Percentiles rank a stretch among this genome's conserved stretches.
Conservation (phyloP, 2,797 vertebrate genomes). For the Helostoma temminkii region DNA sequence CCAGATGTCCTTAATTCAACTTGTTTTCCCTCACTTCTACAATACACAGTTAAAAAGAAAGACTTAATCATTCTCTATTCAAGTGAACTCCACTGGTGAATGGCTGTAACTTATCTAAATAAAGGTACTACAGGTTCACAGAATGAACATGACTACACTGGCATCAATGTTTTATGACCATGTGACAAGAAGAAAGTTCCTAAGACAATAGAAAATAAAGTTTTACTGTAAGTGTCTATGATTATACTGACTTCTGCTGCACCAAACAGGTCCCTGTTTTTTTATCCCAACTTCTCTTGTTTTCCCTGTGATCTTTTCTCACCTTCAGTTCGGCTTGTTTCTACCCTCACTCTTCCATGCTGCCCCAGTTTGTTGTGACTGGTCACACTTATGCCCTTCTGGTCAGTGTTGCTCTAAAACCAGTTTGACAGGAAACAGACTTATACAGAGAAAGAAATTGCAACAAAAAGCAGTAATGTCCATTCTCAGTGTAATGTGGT, state of each 20-base stretch:
- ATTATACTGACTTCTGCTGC: too few species aligned
- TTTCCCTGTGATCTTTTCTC: constrained; percentile 8
- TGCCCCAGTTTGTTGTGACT: not conserved
- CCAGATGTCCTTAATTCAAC: not conserved
- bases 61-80: constrained; percentile 6
- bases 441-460: not conserved
- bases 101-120: not conserved
- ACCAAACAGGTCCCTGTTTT: too few species aligned
- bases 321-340: constrained; percentile 24
- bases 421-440: not conserved
- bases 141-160: not conserved
- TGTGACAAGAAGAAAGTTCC: not conserved
- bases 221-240: too few species aligned
- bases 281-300: not conserved
- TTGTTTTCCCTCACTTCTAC: not conserved
- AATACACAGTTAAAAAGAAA: not conserved
- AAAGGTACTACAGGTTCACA: not conserved
- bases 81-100: constrained; percentile 3
- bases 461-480: not conserved
- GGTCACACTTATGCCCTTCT: fast-evolving
- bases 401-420: not conserved
- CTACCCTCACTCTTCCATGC: not conserved
- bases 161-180: not conserved
- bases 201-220: not conserved
- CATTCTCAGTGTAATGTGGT: not conserved